phyloP scores from a whole-genome alignment of 1,140 invertebrate genomes.

The Piezodorus guildinii region DNA sequence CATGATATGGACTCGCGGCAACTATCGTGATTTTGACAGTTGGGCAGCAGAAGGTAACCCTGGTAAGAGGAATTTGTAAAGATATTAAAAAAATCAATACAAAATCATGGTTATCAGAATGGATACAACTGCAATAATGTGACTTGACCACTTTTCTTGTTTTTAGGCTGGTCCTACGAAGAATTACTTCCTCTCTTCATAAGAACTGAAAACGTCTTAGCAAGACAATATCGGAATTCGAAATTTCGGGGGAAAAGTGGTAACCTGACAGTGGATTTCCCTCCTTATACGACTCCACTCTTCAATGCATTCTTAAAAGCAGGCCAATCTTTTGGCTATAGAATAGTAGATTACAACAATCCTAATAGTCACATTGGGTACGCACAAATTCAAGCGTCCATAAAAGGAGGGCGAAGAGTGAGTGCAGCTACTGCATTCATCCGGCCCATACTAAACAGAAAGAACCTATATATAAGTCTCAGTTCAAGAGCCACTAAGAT shows the following conservation, averaged over 20 bases:
- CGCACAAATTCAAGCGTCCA: constrained; percentile 50
- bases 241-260: constrained; percentile 53
- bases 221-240: constrained; percentile 35
- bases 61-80: not conserved
- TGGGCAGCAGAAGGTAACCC: constrained; percentile 38
- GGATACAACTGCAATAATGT: too few relatives aligned
- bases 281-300: constrained; percentile 47
- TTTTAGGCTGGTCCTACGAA: constrained; percentile 77
- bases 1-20: constrained; percentile 79
- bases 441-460: constrained; percentile 38
- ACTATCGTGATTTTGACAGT: constrained; percentile 58
- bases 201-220: constrained; percentile 57
- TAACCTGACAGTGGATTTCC: constrained; percentile 51
- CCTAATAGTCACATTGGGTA: constrained; percentile 43
- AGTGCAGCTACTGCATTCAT: constrained; percentile 51
- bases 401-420: constrained; percentile 46
- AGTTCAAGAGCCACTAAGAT: constrained; percentile 53
- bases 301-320: constrained; percentile 40
- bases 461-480: constrained; percentile 58
- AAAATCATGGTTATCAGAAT: too few relatives aligned
- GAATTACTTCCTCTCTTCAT: constrained; percentile 72
- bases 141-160: too few relatives aligned
- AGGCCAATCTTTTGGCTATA: constrained; percentile 41
- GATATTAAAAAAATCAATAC: too few relatives aligned
- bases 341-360: constrained; percentile 44